Evolutionary conservation across 2,797 vertebrate genomes (phyloP).

Genomic region (Manis crassicaudata): DNA sequence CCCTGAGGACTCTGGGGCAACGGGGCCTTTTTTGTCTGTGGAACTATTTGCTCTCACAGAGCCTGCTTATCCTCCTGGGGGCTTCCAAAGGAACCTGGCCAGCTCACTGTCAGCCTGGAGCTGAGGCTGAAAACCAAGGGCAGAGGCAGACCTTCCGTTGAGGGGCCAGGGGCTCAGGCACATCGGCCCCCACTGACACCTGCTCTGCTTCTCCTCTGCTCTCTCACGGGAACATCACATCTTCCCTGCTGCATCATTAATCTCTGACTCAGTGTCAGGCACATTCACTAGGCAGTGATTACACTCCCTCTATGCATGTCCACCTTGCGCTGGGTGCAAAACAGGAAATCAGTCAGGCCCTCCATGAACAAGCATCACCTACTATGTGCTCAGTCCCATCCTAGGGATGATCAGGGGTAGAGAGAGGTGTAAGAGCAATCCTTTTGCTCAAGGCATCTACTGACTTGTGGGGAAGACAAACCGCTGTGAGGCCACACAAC

Average conservation of each 20-base stretch:
- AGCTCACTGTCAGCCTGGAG: not conserved
- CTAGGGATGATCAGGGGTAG: not conserved
- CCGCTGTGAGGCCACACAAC: fast-evolving
- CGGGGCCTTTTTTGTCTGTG: slow-evolving; percentile 21
- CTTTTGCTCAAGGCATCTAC: not conserved
- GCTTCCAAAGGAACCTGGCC: not conserved
- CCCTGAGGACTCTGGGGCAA: not conserved
- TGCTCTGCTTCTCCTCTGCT: not conserved
- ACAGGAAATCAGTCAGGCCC: not conserved
- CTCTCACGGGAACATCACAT: not conserved
- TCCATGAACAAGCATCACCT: not conserved
- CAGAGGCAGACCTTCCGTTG: not conserved
- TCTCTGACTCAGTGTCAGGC: not conserved
- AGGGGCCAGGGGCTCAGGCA: not conserved
- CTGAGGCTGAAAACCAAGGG: not conserved
- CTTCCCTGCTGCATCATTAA: not conserved
- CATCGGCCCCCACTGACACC: not conserved
- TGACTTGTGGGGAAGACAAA: not conserved
- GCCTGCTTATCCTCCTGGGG: slow-evolving; percentile 21
- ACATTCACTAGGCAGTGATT: not conserved
- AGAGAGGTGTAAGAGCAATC: not conserved
- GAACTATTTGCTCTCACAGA: not conserved
- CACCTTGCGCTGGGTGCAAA: not conserved
- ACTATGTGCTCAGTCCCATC: not conserved
- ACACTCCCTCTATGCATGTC: not conserved